Base-by-base conservation (phyloP, 2,113 vertebrate species). In the Entelurus aequoreus region DNA sequence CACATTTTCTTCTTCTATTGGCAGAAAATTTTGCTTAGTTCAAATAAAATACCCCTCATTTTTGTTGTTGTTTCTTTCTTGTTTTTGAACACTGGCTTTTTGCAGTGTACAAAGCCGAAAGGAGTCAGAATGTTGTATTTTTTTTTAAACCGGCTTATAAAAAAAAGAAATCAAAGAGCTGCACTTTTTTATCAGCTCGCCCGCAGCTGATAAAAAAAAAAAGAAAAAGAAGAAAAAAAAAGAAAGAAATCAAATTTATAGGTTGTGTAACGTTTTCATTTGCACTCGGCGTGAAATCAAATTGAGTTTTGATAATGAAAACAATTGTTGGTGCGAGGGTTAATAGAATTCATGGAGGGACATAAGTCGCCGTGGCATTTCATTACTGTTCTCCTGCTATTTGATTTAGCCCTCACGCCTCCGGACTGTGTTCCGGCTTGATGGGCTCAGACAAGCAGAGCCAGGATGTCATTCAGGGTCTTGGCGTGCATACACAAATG, bases 301-400 rank as follows among this genome's bases (percentile, higher is more conserved):
- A 75, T 73, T 72, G 66, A 75, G 64, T 80, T 86, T 76, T 73
- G 66, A 83, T 85, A 83, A 86, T 81, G 77, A 83, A 85, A 84
- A 82, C 71, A 75, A 82, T 72, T 72, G 70, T 77, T 86, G 77
- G 65, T 62, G 72, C 73, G 69, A 51, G 50, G 65, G 64, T 80
- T 81, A 80, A 89, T 83, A 72, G 76, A 75, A 80, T 81, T 83
- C 72, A 72, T 62, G 55, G 63, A 73, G 8, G 62, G 80, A 70
- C 70, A 81, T 53, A 46, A 58, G 52, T 36, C 58, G 69, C 50
- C 48, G 48, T 57, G 64, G 49, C 62, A 71, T 77, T 84, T 83
- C 75, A 71, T 78, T 79, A 83, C 63, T 67, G 75, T 69, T 80
- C 65, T 52, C 57, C n/a, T 65, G 48, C 56, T 68, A 48, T 73